Base-by-base conservation (phyloP, 2,888 invertebrate genomes). In the Habroteleia sp. region DNA sequence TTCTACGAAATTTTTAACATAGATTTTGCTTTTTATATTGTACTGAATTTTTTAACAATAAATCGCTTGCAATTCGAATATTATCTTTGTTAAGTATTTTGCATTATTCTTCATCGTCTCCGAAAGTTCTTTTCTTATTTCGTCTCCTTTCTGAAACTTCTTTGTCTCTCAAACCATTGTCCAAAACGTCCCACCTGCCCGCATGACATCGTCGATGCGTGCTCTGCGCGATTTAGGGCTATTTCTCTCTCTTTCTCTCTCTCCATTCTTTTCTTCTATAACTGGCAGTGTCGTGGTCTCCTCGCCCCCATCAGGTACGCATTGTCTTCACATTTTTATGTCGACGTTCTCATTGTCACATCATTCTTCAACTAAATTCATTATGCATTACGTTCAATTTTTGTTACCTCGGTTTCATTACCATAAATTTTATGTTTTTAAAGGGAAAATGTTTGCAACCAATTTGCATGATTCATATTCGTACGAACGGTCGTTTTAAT, bases 131-230 rank as follows among this genome's bases (percentile, higher is more conserved):
- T 75, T 71, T 65, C 65, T 74, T 74, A 74, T 74, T 63, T 50
- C 50, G 25, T 27, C 41, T 17, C 52, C 58, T 65, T 74, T 74
- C 65, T 65, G 65, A 14, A 37, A 11, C 25, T 58, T 63, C 33
- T 72, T 77, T 77, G 71, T 77, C 52, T 52, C 56, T 39, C 10
- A 7, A 14, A 44, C 66, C 52, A 74, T 74, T 77, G 74, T 63
- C 35, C 41, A 17, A 16, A 35, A 17, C 63, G 65, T 44, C 44
- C 48, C 68, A 74, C 74, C 68, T 68, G 69, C 74, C 69, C 69
- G 74, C 68, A 74, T 74, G 58, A 23, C 74, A 52, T 63, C 74
- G 52, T 44, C 56, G 50, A 41, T 54, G 68, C 48, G 48, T 42
- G 31, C 68, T 69, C 52, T n/a, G n/a, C n/a, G n/a, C 52, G 74